A percentile compares a stretch with the other conserved stretches of the same genome.
These are phyloP conservation scores for Nasonia oneida DNA, from an alignment of 2,888 invertebrate species.

Conservation along the genomic window DNA sequence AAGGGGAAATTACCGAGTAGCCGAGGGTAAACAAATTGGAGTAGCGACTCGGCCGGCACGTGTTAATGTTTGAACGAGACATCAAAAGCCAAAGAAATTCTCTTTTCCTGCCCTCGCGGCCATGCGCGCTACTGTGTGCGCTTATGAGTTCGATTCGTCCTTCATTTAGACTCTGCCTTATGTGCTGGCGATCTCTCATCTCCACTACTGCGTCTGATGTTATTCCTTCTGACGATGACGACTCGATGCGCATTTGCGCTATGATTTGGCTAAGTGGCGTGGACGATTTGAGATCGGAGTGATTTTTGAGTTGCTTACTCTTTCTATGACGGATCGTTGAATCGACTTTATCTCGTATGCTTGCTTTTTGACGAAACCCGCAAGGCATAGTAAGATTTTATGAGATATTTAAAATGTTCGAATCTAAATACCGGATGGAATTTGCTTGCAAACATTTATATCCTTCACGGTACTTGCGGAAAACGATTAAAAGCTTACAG, in stretches of 20 bases:
- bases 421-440: not conserved
- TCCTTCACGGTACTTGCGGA: not conserved
- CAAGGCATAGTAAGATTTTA: too few species aligned
- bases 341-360: too few species aligned
- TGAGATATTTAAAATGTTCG: too few species aligned
- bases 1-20: constrained; percentile 69
- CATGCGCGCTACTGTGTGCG: not conserved
- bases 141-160: constrained; percentile 21
- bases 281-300: too few species aligned
- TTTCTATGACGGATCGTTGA: too few species aligned
- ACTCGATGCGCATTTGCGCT: not conserved
- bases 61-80: constrained; percentile 77
- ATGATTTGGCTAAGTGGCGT: too few species aligned
- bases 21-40: constrained; percentile 76
- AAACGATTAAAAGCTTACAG: not conserved
- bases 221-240: not conserved
- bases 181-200: not conserved
- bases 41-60: constrained; percentile 72
- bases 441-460: not conserved
- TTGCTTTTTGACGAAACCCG: too few species aligned
- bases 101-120: constrained; percentile 61
- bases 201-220: not conserved
- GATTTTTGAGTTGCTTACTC: too few species aligned
- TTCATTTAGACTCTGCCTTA: constrained; percentile 15
- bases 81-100: constrained; percentile 75